phyloP scores from a whole-genome alignment of 2,888 invertebrate species.

The Hirtodrosophila alboralis region DNA sequence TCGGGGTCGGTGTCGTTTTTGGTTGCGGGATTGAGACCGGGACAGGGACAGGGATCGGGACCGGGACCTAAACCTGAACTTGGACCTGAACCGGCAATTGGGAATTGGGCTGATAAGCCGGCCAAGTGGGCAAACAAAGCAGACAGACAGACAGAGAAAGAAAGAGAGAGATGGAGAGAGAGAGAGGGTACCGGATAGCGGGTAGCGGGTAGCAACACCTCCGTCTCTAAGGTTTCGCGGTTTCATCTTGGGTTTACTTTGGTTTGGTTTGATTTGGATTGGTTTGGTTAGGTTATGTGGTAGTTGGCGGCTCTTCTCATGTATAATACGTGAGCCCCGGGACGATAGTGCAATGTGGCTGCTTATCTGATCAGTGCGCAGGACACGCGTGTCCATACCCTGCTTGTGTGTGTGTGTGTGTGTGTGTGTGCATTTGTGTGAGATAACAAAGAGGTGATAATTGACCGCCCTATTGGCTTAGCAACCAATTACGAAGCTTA shows the following conservation, averaged over 20 bases:
- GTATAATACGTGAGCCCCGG: conserved; percentile 57
- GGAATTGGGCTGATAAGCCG: conserved; percentile 49
- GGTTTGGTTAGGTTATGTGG: conserved; percentile 41
- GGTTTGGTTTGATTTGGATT: conserved; percentile 32
- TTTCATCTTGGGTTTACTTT: conserved; percentile 42
- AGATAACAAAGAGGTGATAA: conserved; percentile 81
- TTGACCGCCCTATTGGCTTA: conserved; percentile 74
- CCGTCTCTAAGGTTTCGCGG: conserved; percentile 35
- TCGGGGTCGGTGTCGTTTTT: conserved; percentile 2
- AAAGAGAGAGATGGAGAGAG: not conserved
- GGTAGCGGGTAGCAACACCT: conserved; percentile 44
- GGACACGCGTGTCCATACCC: conserved; percentile 45
- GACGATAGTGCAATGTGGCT: conserved; percentile 35
- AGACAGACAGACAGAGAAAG: conserved; percentile 4
- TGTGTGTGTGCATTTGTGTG: conserved; percentile 21
- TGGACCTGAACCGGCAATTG: conserved; percentile 22
- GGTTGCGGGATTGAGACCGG: not conserved
- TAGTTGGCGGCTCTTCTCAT: conserved; percentile 60
- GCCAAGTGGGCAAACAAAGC: conserved; percentile 59
- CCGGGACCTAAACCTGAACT: conserved; percentile 1
- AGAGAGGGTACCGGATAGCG: not conserved
- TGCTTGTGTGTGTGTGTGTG: not conserved
- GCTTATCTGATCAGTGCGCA: conserved; percentile 65
- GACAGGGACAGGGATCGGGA: too few relatives aligned
- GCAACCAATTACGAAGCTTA: conserved; percentile 74